Base-by-base conservation (phyloP, 2,797 vertebrate genomes). In the Austrolebias charrua region DNA sequence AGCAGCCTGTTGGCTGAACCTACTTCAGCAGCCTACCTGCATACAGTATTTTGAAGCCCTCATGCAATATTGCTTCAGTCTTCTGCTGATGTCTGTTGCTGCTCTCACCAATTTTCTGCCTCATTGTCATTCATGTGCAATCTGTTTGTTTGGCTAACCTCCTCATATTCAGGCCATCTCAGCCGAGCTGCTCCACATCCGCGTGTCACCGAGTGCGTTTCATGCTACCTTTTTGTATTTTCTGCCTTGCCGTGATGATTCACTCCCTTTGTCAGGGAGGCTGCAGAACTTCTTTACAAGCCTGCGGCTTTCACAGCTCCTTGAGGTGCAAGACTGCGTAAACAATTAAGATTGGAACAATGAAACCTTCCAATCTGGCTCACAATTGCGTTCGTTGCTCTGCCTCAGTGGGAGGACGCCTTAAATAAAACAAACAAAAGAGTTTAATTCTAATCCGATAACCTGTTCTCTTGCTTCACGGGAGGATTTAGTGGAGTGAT, bases 111-210 rank as follows among this genome's bases (percentile, higher is more conserved):
- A 87, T 89, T 89, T 88, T 84, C 84, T 82, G 79, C 86, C 86
- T 88, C 87, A 88, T 89, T 90, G 85, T 85, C 90, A 89, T 90
- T 88, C 88, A 83, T 82, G 80, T 80, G 79, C 78, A 80, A 77
- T 87, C 81, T 84, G 84, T 87, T 89, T 90, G 89, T 89, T 86
- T 90, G 83, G 80, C 86, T 84, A 88, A 86, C 81, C 84, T 79
- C 60, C 72, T 70, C 54, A 12, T 67, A 76, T 81, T 82, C 79
- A 70, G 65, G 71, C 70, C 52, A 66, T 73, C 68, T 79, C 68
- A 46, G 64, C 79, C 18, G 57, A 86, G 76, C 79, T 73, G 63
- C 83, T 81, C 72, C 55, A 54, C 70, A 78, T 80, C 78, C 59
- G 5, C 57, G 73, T 80, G 78, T 85, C 79, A 73, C 69, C 11